These are phyloP conservation scores for Paratrypauchen microcephalus DNA, from an alignment of 2,797 vertebrate species.

Conservation along the genomic window DNA sequence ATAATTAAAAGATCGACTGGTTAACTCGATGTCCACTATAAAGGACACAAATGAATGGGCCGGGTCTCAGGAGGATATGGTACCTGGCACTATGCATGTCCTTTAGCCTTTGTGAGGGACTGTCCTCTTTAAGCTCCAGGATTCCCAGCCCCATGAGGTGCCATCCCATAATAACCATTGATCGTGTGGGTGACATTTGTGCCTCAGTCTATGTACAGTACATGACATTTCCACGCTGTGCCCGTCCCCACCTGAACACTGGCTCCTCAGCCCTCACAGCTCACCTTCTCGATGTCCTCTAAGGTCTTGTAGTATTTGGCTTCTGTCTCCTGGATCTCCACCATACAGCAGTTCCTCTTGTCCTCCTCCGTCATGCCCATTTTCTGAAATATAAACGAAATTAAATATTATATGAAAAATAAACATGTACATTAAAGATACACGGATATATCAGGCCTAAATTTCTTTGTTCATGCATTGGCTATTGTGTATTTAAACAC, in stretches of 20 bases:
- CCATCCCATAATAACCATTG: conserved; percentile 63
- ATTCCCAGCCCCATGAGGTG: conserved; percentile 28
- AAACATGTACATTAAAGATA: too few relatives aligned
- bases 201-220: conserved; percentile 52
- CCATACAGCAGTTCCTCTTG: conserved; percentile 94
- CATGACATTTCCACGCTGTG: conserved; percentile 62
- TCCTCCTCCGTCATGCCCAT: conserved; percentile 98
- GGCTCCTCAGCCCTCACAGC: neutral
- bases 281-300: conserved; percentile 93
- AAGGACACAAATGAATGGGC: too few relatives aligned
- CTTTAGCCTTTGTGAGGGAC: conserved; percentile 11
- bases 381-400: conserved; percentile 76
- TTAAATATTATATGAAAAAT: too few relatives aligned
- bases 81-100: neutral
- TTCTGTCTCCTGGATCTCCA: conserved; percentile 97
- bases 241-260: conserved; percentile 1
- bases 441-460: too few relatives aligned
- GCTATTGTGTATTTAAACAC: too few relatives aligned
- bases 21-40: too few relatives aligned
- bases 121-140: conserved; percentile 38
- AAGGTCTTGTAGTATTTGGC: conserved; percentile 97
- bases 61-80: too few relatives aligned
- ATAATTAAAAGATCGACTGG: too few relatives aligned
- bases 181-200: conserved; percentile 68
- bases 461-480: too few relatives aligned